Base-by-base conservation (phyloP, 2,888 invertebrate species). In the Salpingus planirostris region DNA sequence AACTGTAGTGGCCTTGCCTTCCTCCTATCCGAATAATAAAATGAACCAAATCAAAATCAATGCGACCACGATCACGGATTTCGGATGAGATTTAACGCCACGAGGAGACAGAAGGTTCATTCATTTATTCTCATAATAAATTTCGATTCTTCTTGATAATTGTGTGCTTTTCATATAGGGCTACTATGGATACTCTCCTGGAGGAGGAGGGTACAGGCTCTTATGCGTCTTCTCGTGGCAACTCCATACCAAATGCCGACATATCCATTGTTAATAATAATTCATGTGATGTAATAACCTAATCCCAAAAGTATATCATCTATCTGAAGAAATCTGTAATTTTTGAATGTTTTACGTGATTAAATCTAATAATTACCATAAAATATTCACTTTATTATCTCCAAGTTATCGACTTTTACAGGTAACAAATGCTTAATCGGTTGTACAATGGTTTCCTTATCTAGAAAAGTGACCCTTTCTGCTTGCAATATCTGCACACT, bases 401-500 rank as follows among this genome's bases (percentile, higher is more conserved):
- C 36, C 29, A 43, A 31, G 8, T 57, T 54, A 22, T 56, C 54
- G 27, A 55, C 54, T 52, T 59, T 60, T 5, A 48, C 43, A 1
- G 66, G 64, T 31, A 66, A 47, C 29, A 65, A 52, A 59, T 67
- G 67, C 51, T 60, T 67, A 21, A 81, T 64, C 1, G 76, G 73
- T 38, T 75, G 71, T 47, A 78, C 67, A 34, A 80, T 69, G 26
- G 63, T 52, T 24, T 66, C 59, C 44, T 73, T 73, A 48, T 78
- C 68, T 35, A 80, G 64, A 49, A 71, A 69, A 2, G 75, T 64
- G 30, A 80, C 70, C 50, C 80, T 80, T 62, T 84, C 77, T 52
- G 81, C 80, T 59, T 85, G 82, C 33, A 91, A 62, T 31, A 76
- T 74, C 21, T 80, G 74, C 24, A 83, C 67, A 23, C 80, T 79